Base-by-base conservation (phyloP, 2,113 vertebrate species). In the Thomomys bottae region DNA sequence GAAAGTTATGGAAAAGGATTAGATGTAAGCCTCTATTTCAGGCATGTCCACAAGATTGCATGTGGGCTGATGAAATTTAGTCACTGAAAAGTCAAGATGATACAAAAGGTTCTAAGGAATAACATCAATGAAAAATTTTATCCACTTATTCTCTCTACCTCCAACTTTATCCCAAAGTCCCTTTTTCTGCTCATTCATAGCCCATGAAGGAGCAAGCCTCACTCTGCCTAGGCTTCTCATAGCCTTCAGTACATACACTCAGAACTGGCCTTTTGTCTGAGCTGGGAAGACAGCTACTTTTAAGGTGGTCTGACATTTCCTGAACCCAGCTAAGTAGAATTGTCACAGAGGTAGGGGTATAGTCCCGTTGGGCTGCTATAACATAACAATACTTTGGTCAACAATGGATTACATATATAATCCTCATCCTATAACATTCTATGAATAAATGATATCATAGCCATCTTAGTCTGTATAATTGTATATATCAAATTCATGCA, bases 81-180 rank as follows among this genome's bases (percentile, higher is more conserved):
- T 64, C 26, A 59, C 38, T 36, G 75, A 63, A 82, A 82, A 79
- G 28, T 87, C 34, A 77, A 84, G 34, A 83, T 30, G 26, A 78
- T 30, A 84, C 36, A 84, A 67, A 71, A 71, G 18, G 17, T 30
- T 32, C 28, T 71, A 63, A 75, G 77, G 63, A 81, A 40, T 70
- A 49, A 70, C 54, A 73, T 68, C 21, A 30, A 20, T 38, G 11
- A 64, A 54, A 57, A 71, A 78, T 61, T 79, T 86, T 26, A 34
- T 18, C 73, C 38, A 59, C 18, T 7, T 18, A 66, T 77, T 91
- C 89, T 87, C 3, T 78, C 63, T 34, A 30, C 3, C 38, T n/a
- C 10, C 18, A 75, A 30, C 20, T 36, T 38, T 66, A 89, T 67
- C 17, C 24, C 24, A 68, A 45, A 73, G 24, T 84, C 45, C 34